Base-by-base conservation (phyloP, 2,888 invertebrate genomes). In the Lysandra bellargus region DNA sequence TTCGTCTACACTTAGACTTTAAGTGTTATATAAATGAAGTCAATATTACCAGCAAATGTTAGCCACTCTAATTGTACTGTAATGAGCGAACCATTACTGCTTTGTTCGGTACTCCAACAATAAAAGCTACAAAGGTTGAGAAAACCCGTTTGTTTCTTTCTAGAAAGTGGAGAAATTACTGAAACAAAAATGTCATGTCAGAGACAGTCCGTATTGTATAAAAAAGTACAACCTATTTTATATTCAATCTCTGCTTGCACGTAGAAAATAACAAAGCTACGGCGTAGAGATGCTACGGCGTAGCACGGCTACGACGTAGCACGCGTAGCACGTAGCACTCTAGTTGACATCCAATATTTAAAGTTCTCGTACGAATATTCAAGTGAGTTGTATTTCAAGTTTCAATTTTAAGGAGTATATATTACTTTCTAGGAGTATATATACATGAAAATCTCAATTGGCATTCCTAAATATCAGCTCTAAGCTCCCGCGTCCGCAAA, bases 201-300 rank as follows among this genome's bases (percentile, higher is more conserved):
- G 12, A 23, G 9, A 64, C 2, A 12, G 9, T 17, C 69, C 33
- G 14, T 14, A 69, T 69, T 69, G 9, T 33, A 4, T 14, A 37
- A 14, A 14, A 12, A 37, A n/a, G 7, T 73, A 40, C 5, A 73
- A 6, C 72, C 72, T 23, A 57, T 57, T 78, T 79, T 79, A 44
- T 79, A 79, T 79, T 79, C 79, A 79, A 76, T 76, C 79, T 30
- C n/a, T 44, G 61, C 44, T 69, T 23, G 79, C 64, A 76, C 79
- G 79, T 79, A 79, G 73, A 73, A 64, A 78, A 81, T 81, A 76
- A 79, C 80, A 78, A 82, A 80, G 80, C 81, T 80, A 81, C 82
- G 80, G 61, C 81, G 82, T 82, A 57, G 57, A 1, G 75, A 79
- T 79, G 33, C 80, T 57, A 73, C 73, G 61, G 17, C 78, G 80